Evolutionary conservation across 2,888 invertebrate species (phyloP), one percentile per base, ranked within the genome.

Genomic region (Dyspetes luteomarginatus): DNA sequence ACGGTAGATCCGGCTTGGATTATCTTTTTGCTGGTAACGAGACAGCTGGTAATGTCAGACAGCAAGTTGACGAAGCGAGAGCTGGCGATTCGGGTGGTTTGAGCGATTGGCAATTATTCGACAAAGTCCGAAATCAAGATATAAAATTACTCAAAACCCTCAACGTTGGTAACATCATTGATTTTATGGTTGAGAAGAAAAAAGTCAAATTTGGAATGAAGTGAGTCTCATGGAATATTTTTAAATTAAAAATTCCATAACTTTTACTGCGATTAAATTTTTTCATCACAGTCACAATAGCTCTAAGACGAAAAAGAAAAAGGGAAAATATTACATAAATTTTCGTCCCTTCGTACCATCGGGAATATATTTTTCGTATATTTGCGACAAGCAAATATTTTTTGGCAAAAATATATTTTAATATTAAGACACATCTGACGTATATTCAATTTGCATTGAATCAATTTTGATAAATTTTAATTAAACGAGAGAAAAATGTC

Each of bases 181-280:
- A 97, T 92, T 94, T 97, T 69, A 97, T 97, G 97, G 96, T 97
- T 5, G 97, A 97, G 90, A 96, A 96, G 89, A 95, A 96, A 88
- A 97, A 97, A 93, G 95, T 96, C 48, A 97, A 97, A 92, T 97
- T 95, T 92, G 95, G 95, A 80, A 92, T 97, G 92, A 94, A 96
- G 97, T 97, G 93, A 94, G 95, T 93, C 17, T 71, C 52, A 7
- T 41, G 5, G 15, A 19, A 43, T 4, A 58, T 60, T 65, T 22
- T 58, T 24, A 43, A 56, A 3, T 28, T 17, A 22, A n/a, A n/a
- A n/a, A n/a, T n/a, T n/a, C n/a, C n/a, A n/a, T n/a, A n/a, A n/a
- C n/a, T n/a, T n/a, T n/a, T n/a, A n/a, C n/a, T n/a, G n/a, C n/a
- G n/a, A n/a, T n/a, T n/a, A n/a, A n/a, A n/a, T n/a, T n/a, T n/a